Base-by-base conservation (phyloP, 2,113 vertebrate species). In the Corythoichthys haematopterus region DNA sequence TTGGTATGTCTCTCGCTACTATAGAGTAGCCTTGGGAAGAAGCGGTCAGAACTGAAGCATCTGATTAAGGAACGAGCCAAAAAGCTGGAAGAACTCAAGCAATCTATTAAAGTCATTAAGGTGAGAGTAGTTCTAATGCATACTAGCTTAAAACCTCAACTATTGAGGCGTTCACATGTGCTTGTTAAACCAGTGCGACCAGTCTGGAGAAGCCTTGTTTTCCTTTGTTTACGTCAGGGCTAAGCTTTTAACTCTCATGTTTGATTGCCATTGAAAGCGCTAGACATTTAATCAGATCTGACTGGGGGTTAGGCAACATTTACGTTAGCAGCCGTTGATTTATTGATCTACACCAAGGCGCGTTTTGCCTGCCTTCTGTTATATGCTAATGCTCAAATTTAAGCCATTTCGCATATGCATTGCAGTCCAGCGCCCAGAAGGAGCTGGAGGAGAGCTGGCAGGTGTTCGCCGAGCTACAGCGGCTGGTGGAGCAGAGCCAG, bases 381-480 rank as follows among this genome's bases (percentile, higher is more conserved):
- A 28, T 28, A 28, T 28, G 20, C 20, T 28, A 28, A 28, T 28
- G 20, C 20, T 28, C 20, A 28, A 28, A 28, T 46, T 46, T 46
- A 7, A 10, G 45, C 8, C 8, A 46, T 46, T 46, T 11, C 16
- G 0, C 4, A 10, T 20, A 48, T 53, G 33, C 4, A 2, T 43
- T 66, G 13, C 79, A 93, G 91, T 68, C 79, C 69, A 80, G 74
- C n/a, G 74, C 88, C 59, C 90, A 93, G 87, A 88, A 64, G 71
- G 92, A 93, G 79, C 45, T 93, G 68, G 91, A 93, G 85, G 92
- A 93, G 52, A 92, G 91, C 84, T 92, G 91, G 92, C 80, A 86
- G 80, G 88, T 92, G 45, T 92, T 88, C 1, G 90, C 87, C 0
- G 90, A 91, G 75, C 87, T 93, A 70, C 91, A 91, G 81, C 85